Conservation (phyloP, 2,113 vertebrate genomes). For the Herpailurus yagouaroundi region DNA sequence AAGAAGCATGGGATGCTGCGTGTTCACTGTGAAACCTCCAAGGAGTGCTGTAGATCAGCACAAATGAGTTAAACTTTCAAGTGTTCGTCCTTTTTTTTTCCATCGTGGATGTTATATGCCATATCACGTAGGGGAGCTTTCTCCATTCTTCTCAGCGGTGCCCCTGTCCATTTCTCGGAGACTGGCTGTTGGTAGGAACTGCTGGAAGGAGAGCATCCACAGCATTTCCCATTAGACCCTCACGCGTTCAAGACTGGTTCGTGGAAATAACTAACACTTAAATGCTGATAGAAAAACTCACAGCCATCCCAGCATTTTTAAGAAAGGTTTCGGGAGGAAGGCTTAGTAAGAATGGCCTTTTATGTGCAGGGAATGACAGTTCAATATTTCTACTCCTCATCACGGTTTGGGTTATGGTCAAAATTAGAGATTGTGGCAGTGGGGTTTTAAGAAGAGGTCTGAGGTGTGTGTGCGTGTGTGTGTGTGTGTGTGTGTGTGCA, state of each 20-base stretch:
- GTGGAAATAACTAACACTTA: neutral
- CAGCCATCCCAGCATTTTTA: neutral
- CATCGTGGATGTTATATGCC: neutral
- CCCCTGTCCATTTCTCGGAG: slow-evolving; percentile 12
- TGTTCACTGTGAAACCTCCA: neutral
- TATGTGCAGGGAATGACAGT: neutral
- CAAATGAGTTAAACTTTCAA: neutral
- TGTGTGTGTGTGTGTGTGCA: neutral
- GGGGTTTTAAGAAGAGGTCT: neutral
- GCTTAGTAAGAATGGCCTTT: neutral
- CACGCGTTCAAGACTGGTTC: neutral
- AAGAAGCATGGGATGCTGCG: neutral
- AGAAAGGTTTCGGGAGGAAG: neutral
- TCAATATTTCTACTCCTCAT: neutral
- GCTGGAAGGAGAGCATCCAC: neutral
- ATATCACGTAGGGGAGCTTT: neutral
- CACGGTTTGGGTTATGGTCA: neutral
- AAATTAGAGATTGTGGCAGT: neutral
- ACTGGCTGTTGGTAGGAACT: neutral
- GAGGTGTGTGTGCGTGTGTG: neutral
- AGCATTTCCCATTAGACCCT: neutral
- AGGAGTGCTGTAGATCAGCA: neutral
- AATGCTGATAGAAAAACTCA: neutral
- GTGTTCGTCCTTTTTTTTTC: neutral
- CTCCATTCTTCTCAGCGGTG: neutral